Base-by-base conservation (phyloP, 2,888 invertebrate genomes). In the Eremobia ochroleuca region DNA sequence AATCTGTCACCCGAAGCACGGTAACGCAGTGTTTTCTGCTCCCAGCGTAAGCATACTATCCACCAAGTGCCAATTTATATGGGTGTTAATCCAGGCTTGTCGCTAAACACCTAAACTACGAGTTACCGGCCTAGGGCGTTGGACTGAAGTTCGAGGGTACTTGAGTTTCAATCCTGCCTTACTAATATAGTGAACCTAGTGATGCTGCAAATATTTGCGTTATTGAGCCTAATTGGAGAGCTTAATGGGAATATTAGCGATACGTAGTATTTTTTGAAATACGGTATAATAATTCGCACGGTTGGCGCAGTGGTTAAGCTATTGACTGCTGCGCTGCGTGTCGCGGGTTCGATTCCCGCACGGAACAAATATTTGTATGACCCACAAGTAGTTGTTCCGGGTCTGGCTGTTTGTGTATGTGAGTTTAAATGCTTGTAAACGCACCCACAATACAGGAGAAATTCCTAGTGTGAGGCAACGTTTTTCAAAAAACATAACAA, bases 171-270 rank as follows among this genome's bases (percentile, higher is more conserved):
- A 66, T 43, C 52, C 43, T 37, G 31, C 66, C 31, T 31, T 31
- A 59, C 52, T 66, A 31, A 55, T 37, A 18, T 59, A n/a, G 52
- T 11, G 43, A 52, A 79, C 21, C 43, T 59, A 73, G 28, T 61
- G 43, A 66, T 5, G 58, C 72, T 59, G 34, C 21, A 66, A 79
- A 52, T 37, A 66, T 9, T 37, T 43, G 43, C 25, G 28, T 28
- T 77, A 70, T 40, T 9, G 31, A 70, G 25, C 64, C 21, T 79
- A 79, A 79, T 79, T 73, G 61, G 58, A n/a, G 4, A 21, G 6
- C 15, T 40, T 62, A 55, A 40, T 18, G 52, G 25, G 28, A 65
- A 34, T 66, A 78, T 66, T 78, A 25, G 62, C 49, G n/a, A n/a
- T 40, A 34, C n/a, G 0, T n/a, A 6, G 13, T n/a, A 31, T 11